Conservation (phyloP, 2,797 vertebrate genomes). For the Sebastolobus alascanus region DNA sequence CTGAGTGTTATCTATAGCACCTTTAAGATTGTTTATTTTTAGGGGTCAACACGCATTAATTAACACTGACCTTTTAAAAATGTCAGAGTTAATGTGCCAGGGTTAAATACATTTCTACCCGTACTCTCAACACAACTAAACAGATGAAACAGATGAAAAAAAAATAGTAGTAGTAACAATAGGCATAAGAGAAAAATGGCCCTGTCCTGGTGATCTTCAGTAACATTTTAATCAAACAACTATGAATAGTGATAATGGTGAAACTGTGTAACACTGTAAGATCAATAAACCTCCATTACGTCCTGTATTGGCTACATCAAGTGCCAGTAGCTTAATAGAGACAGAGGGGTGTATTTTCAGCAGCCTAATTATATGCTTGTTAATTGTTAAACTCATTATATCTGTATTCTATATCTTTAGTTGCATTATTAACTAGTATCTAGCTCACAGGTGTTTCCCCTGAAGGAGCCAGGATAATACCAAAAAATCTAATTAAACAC, state of each 20-base stretch:
- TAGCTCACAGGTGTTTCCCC: conserved; percentile 48
- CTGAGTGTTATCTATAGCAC: too few species aligned
- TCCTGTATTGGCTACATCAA: conserved; percentile 4
- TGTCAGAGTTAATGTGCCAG: background rate
- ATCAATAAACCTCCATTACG: background rate
- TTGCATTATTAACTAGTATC: conserved; percentile 43
- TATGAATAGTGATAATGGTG: background rate
- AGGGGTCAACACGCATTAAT: too few species aligned
- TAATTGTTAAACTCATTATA: conserved; percentile 55
- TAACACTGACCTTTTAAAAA: background rate
- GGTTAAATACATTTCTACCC: background rate
- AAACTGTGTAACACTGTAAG: background rate
- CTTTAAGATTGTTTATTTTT: background rate
- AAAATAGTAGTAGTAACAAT: background rate
- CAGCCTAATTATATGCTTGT: conserved; percentile 41
- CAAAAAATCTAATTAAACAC: conserved; percentile 38
- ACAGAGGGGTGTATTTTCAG: conserved; percentile 13
- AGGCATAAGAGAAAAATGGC: background rate
- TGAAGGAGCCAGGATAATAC: conserved; percentile 5
- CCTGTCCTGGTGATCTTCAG: background rate
- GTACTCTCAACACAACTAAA: background rate
- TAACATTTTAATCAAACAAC: background rate
- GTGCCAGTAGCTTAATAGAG: conserved; percentile 2
- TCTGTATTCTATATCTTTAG: conserved; percentile 21
- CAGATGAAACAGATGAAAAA: background rate